These are phyloP conservation scores for Pteronotus mesoamericanus DNA, from an alignment of 2,797 vertebrate genomes.

Conservation along the genomic window DNA sequence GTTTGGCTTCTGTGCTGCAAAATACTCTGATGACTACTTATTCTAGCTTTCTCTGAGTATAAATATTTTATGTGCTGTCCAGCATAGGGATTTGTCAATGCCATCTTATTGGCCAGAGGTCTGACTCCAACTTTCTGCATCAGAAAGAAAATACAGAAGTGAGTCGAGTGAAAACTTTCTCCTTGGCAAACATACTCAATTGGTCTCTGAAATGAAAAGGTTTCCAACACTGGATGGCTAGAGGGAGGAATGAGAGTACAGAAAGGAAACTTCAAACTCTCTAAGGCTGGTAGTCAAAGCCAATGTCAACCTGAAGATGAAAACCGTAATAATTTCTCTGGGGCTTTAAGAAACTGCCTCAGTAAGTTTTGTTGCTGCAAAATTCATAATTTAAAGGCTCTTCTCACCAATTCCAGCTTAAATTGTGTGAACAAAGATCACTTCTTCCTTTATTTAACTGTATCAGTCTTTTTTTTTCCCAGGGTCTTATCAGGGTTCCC, in stretches of 20 bases:
- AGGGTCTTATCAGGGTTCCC: background rate
- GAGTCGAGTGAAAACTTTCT: constrained; percentile 65
- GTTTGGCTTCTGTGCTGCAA: constrained; percentile 52
- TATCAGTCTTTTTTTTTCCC: constrained; percentile 7
- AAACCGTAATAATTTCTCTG: constrained; percentile 71
- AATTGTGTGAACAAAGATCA: constrained; percentile 63
- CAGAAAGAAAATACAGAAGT: constrained; percentile 67
- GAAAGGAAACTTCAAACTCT: constrained; percentile 69
- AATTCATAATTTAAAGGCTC: constrained; percentile 75
- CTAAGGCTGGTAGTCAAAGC: constrained; percentile 67
- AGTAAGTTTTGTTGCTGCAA: constrained; percentile 64
- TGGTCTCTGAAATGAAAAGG: constrained; percentile 73
- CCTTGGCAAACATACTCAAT: constrained; percentile 60
- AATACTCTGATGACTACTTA: constrained; percentile 66
- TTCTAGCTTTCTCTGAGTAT: constrained; percentile 55
- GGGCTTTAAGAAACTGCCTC: constrained; percentile 72
- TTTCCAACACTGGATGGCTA: constrained; percentile 70
- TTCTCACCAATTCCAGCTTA: constrained; percentile 61
- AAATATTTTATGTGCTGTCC: constrained; percentile 69
- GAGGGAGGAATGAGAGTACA: constrained; percentile 64
- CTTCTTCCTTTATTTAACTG: constrained; percentile 46
- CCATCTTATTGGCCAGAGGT: constrained; percentile 66
- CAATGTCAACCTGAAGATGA: constrained; percentile 66
- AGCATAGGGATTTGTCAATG: constrained; percentile 51
- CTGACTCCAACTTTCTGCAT: constrained; percentile 68